These are phyloP conservation scores for Salmo trutta DNA, from an alignment of 2,797 vertebrate genomes.

Conservation along the genomic window DNA sequence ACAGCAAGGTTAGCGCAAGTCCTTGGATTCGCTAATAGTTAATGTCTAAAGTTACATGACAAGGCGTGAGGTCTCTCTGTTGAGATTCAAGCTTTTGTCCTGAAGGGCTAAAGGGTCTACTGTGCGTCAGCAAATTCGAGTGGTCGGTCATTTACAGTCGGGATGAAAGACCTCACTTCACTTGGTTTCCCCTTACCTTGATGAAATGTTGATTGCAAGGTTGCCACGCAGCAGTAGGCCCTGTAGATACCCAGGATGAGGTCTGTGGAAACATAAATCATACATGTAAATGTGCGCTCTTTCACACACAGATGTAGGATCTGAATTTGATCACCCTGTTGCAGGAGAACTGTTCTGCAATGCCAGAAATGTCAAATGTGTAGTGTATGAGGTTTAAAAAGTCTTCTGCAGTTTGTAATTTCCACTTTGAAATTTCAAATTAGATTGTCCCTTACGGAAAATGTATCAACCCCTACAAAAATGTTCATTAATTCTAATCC, in stretches of 20 bases:
- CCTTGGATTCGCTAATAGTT: not conserved
- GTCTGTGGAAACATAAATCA: not conserved
- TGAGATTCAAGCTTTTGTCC: not conserved
- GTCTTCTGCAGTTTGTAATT: too few relatives aligned
- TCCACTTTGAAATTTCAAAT: too few relatives aligned
- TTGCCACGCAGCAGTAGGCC: not conserved
- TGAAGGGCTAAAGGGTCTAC: not conserved
- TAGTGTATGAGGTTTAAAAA: too few relatives aligned
- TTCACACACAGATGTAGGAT: too few relatives aligned
- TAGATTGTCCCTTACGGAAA: too few relatives aligned
- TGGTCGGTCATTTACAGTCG: not conserved
- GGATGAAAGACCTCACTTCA: not conserved
- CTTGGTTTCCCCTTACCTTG: not conserved
- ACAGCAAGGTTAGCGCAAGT: constrained; percentile 8
- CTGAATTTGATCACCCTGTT: too few relatives aligned
- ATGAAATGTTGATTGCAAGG: not conserved
- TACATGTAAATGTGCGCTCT: not conserved
- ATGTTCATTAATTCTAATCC: too few relatives aligned
- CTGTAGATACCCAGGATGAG: not conserved
- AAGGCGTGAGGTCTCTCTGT: not conserved
- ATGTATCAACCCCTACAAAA: too few relatives aligned
- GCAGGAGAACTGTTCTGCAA: too few relatives aligned
- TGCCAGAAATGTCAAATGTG: too few relatives aligned
- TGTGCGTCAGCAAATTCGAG: not conserved
- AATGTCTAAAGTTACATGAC: constrained; percentile 1